Conservation (phyloP, 2,797 vertebrate genomes). For the Enteromius anoplus region DNA sequence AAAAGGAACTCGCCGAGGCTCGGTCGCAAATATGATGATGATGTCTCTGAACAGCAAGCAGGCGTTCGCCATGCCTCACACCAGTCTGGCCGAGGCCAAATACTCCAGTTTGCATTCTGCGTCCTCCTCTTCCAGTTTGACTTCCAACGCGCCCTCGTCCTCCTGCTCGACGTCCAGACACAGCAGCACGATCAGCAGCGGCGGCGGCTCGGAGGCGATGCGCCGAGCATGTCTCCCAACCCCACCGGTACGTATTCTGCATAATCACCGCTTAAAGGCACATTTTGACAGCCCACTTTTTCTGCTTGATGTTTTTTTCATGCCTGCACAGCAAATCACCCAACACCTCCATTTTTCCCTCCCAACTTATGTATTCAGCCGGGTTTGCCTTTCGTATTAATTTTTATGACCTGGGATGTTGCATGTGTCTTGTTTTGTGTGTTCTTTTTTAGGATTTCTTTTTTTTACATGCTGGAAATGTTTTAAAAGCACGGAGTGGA, state of each 20-base stretch:
- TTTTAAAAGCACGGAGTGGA: conserved; percentile 86
- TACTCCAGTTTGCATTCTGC: conserved; percentile 90
- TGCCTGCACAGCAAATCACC: conserved; percentile 95
- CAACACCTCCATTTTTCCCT: conserved; percentile 84
- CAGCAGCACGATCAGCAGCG: conserved; percentile 81
- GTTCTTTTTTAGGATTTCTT: conserved; percentile 76
- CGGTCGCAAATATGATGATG: conserved; percentile 94
- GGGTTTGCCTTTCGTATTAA: conserved; percentile 89
- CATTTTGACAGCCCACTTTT: conserved; percentile 90
- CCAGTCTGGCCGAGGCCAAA: conserved; percentile 90
- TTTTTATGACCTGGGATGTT: conserved; percentile 97
- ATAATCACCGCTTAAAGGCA: conserved; percentile 93
- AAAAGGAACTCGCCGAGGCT: conserved; percentile 80
- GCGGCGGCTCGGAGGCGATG: conserved; percentile 89
- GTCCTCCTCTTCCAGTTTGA: conserved; percentile 78
- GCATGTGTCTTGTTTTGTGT: conserved; percentile 86
- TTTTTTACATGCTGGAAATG: conserved; percentile 85
- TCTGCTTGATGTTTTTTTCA: conserved; percentile 95
- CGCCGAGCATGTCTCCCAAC: conserved; percentile 94
- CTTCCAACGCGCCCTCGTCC: conserved; percentile 82
- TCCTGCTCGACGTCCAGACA: conserved; percentile 86
- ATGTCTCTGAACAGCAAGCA: conserved; percentile 98
- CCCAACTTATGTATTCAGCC: conserved; percentile 90
- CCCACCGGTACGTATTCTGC: conserved; percentile 96
- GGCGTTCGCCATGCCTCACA: conserved; percentile 90